phyloP scores from a whole-genome alignment of 2,888 invertebrate genomes.

The Mythimna vitellina region DNA sequence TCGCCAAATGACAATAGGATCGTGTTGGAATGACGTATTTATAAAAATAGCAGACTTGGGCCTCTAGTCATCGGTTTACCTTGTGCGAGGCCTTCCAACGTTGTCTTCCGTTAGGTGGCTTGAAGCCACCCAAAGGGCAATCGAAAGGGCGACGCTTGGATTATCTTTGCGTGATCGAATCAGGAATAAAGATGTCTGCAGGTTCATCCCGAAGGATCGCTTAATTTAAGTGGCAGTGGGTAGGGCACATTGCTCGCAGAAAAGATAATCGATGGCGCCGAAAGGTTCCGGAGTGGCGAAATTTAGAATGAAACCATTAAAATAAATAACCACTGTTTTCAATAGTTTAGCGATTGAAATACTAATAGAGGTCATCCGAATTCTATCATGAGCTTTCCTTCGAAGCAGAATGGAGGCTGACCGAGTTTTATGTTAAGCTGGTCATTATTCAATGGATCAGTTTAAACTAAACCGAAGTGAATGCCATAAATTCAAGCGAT shows the following conservation, averaged over 20 bases:
- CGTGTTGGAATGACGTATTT: too few relatives aligned
- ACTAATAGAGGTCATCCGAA: not conserved
- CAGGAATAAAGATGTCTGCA: too few relatives aligned
- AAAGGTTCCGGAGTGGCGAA: not conserved
- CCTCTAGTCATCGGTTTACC: too few relatives aligned
- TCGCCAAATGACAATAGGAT: too few relatives aligned
- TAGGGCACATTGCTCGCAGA: not conserved
- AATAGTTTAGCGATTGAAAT: constrained; percentile 13
- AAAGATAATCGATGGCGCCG: not conserved
- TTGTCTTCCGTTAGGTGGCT: too few relatives aligned
- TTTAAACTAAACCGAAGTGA: not conserved
- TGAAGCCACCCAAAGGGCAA: too few relatives aligned
- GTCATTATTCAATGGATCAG: constrained; percentile 3
- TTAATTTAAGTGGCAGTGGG: too few relatives aligned
- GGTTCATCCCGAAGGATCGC: too few relatives aligned
- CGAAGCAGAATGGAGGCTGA: not conserved
- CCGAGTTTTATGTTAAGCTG: constrained; percentile 11
- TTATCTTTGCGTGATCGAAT: too few relatives aligned
- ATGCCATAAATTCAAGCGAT: not conserved
- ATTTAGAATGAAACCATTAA: not conserved
- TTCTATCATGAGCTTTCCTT: not conserved
- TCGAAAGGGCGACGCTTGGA: too few relatives aligned
- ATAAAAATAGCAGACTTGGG: too few relatives aligned
- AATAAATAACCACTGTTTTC: constrained; percentile 6
- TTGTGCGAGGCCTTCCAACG: too few relatives aligned